These are phyloP conservation scores for Fregetta grallaria DNA, from an alignment of 2,113 vertebrate species.

Conservation along the genomic window DNA sequence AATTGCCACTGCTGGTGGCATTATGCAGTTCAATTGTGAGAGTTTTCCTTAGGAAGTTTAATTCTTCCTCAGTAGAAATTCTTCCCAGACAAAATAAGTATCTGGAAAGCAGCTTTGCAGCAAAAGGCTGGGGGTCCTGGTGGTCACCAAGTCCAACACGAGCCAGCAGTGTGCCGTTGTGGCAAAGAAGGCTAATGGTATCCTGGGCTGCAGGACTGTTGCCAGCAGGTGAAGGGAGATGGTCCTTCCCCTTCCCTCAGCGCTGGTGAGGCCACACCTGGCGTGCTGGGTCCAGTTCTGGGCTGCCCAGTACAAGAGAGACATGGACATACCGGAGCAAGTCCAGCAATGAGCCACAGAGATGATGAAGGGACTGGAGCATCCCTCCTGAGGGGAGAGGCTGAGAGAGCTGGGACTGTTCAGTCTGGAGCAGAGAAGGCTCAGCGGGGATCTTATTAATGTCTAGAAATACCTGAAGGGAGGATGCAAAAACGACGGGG, in stretches of 20 bases:
- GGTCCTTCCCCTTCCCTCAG: background rate
- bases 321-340: background rate
- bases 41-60: background rate
- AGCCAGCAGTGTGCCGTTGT: background rate
- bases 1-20: background rate
- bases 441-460: background rate
- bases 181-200: background rate
- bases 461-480: background rate
- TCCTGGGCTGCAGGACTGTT: background rate
- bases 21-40: background rate
- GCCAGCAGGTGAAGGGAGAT: background rate
- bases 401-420: background rate
- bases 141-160: accelerated
- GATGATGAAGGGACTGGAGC: background rate
- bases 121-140: background rate
- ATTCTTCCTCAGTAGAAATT: background rate
- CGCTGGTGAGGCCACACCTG: accelerated
- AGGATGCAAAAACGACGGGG: background rate
- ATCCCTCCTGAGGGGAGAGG: background rate
- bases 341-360: too few species aligned
- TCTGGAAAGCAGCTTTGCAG: background rate
- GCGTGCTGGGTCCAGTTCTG: background rate
- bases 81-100: background rate
- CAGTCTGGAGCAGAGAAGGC: background rate
- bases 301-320: background rate